Conservation (phyloP, 2,888 invertebrate genomes). For the Spialia ferax region DNA sequence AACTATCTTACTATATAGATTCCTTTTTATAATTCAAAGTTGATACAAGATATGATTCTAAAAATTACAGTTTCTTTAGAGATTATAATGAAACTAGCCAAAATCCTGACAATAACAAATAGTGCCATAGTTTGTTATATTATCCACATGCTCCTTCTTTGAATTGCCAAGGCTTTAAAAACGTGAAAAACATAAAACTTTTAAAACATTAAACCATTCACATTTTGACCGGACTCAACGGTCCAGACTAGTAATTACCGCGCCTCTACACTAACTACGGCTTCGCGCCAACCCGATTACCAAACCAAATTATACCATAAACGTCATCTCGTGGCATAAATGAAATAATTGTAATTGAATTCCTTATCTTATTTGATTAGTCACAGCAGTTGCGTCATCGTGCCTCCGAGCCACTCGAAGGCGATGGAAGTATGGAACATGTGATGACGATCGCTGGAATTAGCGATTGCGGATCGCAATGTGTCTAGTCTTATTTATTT, state of each 20-base stretch:
- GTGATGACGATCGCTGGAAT: conserved; percentile 22
- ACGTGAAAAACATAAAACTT: background rate
- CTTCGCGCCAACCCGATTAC: conserved; percentile 40
- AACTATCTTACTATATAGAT: background rate
- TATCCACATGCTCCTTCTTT: background rate
- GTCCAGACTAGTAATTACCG: conserved; percentile 27
- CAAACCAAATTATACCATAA: conserved; percentile 51
- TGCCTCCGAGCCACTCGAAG: conserved; percentile 1
- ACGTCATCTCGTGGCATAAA: conserved; percentile 50
- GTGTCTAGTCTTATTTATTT: conserved; percentile 33
- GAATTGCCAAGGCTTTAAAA: background rate
- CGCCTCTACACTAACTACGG: conserved; percentile 17
- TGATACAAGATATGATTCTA: too few relatives aligned
- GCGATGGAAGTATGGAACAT: conserved; percentile 13
- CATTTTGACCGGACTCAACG: conserved; percentile 22
- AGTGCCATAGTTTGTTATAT: background rate
- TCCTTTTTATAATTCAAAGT: too few relatives aligned
- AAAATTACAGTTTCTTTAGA: too few relatives aligned
- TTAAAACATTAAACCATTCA: conserved; percentile 2
- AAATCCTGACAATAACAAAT: too few relatives aligned
- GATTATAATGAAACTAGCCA: too few relatives aligned
- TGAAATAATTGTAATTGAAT: conserved; percentile 78
- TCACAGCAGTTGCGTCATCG: conserved; percentile 73
- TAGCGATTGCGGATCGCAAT: conserved; percentile 3
- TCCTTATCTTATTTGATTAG: conserved; percentile 81